phyloP scores from a whole-genome alignment of 2,113 vertebrate genomes.

The Sitta europaea region DNA sequence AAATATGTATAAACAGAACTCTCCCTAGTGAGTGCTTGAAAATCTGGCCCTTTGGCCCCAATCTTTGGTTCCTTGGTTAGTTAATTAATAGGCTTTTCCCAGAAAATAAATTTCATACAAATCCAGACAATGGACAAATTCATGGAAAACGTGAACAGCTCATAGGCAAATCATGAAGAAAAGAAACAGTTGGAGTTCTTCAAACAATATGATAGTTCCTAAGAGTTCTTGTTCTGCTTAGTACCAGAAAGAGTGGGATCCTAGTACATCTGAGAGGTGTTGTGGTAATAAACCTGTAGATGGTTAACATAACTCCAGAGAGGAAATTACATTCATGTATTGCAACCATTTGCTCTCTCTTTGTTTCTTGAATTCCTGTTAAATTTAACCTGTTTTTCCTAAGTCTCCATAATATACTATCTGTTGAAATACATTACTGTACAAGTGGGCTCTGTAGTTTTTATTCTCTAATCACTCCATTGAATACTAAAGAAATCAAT shows the following conservation, averaged over 20 bases:
- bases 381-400: neutral
- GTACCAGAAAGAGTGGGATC: neutral
- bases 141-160: conserved; percentile 34
- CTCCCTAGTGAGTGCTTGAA: conserved; percentile 46
- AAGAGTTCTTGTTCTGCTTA: neutral
- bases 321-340: neutral
- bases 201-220: neutral
- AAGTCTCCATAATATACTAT: neutral
- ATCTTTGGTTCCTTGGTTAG: conserved; percentile 12
- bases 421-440: neutral
- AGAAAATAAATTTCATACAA: conserved; percentile 52
- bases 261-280: neutral
- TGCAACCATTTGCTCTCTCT: neutral
- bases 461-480: neutral
- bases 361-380: neutral
- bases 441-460: neutral
- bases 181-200: conserved; percentile 5
- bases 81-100: conserved; percentile 52
- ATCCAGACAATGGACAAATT: conserved; percentile 51
- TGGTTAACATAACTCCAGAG: neutral
- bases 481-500: neutral
- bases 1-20: conserved; percentile 65
- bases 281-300: neutral
- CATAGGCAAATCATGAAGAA: neutral
- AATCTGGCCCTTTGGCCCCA: conserved; percentile 53